Base-by-base conservation (phyloP, 2,113 vertebrate species). In the Callaeas wilsoni region DNA sequence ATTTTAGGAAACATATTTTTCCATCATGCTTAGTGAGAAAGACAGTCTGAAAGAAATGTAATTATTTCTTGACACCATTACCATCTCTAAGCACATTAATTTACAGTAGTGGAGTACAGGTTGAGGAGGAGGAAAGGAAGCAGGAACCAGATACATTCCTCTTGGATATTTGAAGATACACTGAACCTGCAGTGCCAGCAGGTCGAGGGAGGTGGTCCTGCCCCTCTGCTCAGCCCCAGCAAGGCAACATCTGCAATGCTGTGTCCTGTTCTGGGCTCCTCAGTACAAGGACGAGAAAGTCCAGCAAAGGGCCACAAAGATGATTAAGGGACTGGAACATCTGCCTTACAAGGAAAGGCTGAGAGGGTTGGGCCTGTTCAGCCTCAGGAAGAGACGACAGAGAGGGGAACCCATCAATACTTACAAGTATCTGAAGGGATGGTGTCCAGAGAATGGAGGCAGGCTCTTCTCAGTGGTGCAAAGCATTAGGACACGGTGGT, bases 1-100 rank as follows among this genome's bases (percentile, higher is more conserved):
- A 97, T 94, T 96, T 96, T 86, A 77, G 32, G 90, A 50, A 74
- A 62, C 22, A 7, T 90, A 52, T 78, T 93, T 94, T 94, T 90
- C 56, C 71, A 90, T 86, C 93, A 84, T 25, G 25, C 35, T 88
- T 65, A 93, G 33, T 84, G 71, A 86, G 67, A 86, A 86, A 95
- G 90, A 86, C 75, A 88, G 74, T 59, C 32, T 86, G 82, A 94
- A 89, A 91, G 63, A 83, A 96, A 91, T 85, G 35, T 33, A 87
- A 95, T 94, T 94, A 94, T 81, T 96, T 93, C 59, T 86, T 95
- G 93, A 88, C 90, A 88, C 16, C 1, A 1, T 19, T 74, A 65
- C 42, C 57, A 65, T 57, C 50, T 85, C 73, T 79, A 83, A 87
- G 75, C 22, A 79, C 63, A 53, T 73, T 70, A 73, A 87, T 91